A percentile compares a stretch with the other conserved stretches of the same genome.
These are phyloP conservation scores for Agelaius phoeniceus DNA, from an alignment of 2,113 vertebrate genomes.

Conservation along the genomic window DNA sequence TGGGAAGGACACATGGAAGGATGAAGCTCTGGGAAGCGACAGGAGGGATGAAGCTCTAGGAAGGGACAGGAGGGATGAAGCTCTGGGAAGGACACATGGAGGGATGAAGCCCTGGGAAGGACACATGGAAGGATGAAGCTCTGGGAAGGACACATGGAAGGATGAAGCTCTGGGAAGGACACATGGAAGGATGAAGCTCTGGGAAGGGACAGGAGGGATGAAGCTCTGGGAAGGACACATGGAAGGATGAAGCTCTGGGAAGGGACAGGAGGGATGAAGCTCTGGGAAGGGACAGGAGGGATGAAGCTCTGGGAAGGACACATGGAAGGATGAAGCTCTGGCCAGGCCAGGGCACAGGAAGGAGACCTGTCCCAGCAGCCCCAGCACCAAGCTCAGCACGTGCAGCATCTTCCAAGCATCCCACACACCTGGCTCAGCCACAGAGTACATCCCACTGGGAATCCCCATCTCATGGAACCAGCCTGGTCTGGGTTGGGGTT, in stretches of 20 bases:
- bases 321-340: not conserved
- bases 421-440: accelerated
- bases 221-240: not conserved
- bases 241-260: not conserved
- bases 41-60: not conserved
- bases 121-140: accelerated
- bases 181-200: no score
- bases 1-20: not conserved
- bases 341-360: accelerated
- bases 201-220: no score
- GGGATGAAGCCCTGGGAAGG: no score
- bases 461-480: not conserved
- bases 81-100: no score
- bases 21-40: not conserved
- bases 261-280: not conserved
- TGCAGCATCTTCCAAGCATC: not conserved
- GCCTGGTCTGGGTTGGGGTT: not conserved
- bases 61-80: no score
- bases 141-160: no score
- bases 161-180: no score
- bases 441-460: not conserved
- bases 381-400: accelerated
- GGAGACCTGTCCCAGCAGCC: not conserved
- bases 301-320: no score
- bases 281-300: no score